Evolutionary conservation across 1,140 invertebrate genomes (phyloP), one percentile per base, ranked within the genome.

Genomic region (Calosoma granatense): DNA sequence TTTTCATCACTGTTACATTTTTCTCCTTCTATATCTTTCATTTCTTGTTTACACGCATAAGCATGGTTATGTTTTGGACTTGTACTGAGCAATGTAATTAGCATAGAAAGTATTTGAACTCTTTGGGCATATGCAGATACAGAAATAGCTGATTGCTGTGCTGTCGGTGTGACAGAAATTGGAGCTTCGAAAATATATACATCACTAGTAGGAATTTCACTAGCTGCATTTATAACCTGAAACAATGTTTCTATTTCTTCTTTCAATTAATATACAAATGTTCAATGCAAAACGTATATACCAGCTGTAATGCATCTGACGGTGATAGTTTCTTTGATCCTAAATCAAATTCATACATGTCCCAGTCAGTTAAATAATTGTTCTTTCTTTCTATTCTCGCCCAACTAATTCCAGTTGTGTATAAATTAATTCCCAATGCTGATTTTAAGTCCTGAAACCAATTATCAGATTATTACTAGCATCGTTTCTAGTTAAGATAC

Each of bases 121-220:
- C 15, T 15, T 54, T 54, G 21, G n/a, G 14, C 11, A 2, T 54
- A 26, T 4, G 53, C 53, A 17, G 15, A n/a, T 17, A 36, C 20
- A 9, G 53, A 17, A n/a, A 54, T 54, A n/a, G 14, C n/a, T 54
- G 21, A 23, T 54, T 54, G 21, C 19, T 54, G 22, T 17, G 53
- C 22, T 6, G 22, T 30, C 4, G 20, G 20, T 26, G 53, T 23
- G 4, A 54, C 15, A 20, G 21, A 17, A 3, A 19, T 21, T 17
- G 53, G 3, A 14, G 53, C 53, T 26, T 54, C 53, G 26, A 54
- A 54, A 30, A 54, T 14, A 54, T 54, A 54, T 2, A 54, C 26
- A 15, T 54, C 53, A 36, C 22, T 23, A 26, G 2, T 23, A 1
- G 53, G 53, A 17, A 54, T 54, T 54, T 54, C n/a, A 15, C n/a